These are phyloP conservation scores for Florisuga fusca DNA, from an alignment of 2,797 vertebrate species.

Conservation along the genomic window DNA sequence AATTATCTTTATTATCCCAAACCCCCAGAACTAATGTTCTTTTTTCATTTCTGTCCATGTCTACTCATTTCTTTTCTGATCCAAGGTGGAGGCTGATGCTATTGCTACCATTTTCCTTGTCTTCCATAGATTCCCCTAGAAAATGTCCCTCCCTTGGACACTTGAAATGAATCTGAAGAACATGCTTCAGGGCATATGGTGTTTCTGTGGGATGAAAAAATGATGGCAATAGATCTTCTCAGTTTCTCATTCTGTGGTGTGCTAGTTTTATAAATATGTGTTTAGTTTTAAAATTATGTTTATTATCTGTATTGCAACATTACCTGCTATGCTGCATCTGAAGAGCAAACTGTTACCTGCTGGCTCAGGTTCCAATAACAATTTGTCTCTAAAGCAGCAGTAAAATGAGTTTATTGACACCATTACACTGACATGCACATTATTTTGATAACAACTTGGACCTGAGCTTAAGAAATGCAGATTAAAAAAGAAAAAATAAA, in stretches of 20 bases:
- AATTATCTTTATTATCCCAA: neutral
- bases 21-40: neutral
- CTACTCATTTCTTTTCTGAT: neutral
- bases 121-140: neutral
- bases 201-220: neutral
- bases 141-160: neutral
- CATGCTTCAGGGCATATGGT: neutral
- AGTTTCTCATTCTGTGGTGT: neutral
- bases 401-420: neutral
- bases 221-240: neutral
- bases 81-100: neutral
- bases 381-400: neutral
- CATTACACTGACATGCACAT: neutral
- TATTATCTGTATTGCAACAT: neutral
- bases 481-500: neutral
- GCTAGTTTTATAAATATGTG: neutral
- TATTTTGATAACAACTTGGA: neutral
- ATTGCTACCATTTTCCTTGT: neutral
- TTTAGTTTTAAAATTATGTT: neutral
- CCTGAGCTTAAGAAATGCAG: neutral
- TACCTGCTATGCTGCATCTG: neutral
- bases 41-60: neutral
- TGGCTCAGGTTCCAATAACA: neutral
- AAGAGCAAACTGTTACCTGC: neutral
- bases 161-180: neutral